Conservation (phyloP, 2,888 invertebrate genomes). For the Napeogenes inachia region DNA sequence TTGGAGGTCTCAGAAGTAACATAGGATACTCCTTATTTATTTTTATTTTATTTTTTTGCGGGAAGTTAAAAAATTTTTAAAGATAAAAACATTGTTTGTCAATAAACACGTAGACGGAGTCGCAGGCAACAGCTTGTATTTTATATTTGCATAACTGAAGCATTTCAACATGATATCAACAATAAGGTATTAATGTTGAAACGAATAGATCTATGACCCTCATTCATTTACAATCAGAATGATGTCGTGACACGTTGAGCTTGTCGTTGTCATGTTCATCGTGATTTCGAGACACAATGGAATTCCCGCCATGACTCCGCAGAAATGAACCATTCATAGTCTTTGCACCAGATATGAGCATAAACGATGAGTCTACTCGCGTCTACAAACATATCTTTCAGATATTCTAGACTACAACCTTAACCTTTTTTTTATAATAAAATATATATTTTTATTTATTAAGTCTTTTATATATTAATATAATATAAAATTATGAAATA, state of each 20-base stretch:
- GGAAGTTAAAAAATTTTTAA: too few relatives aligned
- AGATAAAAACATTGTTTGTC: too few relatives aligned
- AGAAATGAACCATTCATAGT: constrained; percentile 68
- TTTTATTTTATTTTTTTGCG: too few relatives aligned
- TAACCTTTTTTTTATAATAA: too few relatives aligned
- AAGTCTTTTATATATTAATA: not conserved
- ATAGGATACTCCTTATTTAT: too few relatives aligned
- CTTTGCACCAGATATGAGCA: constrained; percentile 26
- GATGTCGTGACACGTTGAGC: constrained; percentile 56
- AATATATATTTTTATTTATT: not conserved
- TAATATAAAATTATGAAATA: constrained; percentile 17
- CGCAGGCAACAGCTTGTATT: not conserved
- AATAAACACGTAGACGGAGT: too few relatives aligned
- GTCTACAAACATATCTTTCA: not conserved
- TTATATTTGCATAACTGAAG: constrained; percentile 21
- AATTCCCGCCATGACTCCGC: constrained; percentile 68
- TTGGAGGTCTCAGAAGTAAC: too few relatives aligned
- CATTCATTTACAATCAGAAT: constrained; percentile 74
- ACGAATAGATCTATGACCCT: constrained; percentile 68
- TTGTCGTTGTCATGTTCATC: constrained; percentile 56
- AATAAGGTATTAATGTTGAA: constrained; percentile 54
- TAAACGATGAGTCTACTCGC: not conserved
- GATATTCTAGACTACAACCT: not conserved
- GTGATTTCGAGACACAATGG: constrained; percentile 72
- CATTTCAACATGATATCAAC: constrained; percentile 45